Base-by-base conservation (phyloP, 2,113 vertebrate genomes). In the Epinephelus moara region DNA sequence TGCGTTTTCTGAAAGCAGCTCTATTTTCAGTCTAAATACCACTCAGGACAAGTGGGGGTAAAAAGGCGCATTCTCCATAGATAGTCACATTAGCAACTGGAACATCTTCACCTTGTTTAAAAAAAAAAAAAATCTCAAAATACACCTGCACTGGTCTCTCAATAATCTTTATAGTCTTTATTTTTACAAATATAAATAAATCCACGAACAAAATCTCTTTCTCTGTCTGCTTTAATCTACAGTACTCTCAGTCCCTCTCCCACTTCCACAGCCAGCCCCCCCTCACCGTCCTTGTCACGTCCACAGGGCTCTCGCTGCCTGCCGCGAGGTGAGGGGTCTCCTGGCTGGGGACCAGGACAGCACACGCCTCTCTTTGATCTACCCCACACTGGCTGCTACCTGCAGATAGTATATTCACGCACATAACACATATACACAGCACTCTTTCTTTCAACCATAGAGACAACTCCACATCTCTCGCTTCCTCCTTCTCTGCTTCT, bases 321-420 rank as follows among this genome's bases (percentile, higher is more conserved):
- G 81, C 70, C 63, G 60, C 2, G 47, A 80, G 91, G 92, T 93
- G 83, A 93, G 86, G 94, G 94, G 93, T 92, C 85, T 13, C 50
- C 81, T 91, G 89, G 89, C 93, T 87, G 77, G 80, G 84, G 91
- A 91, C 81, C 88, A 88, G 90, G 84, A 61, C 68, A 80, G 67
- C 86, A 75, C 85, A 82, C 81, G 55, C 78, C 73, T 86, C 64
- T 49, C 86, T 93, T 92, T 92, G 90, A 92, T 92, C 71, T 66
- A 4, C 61, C 47, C 50, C 19, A 33, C 67, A 15, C 77, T 75
- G 74, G 70, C 83, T 73, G 84, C 89, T 91, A 82, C 88, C 89
- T 92, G 77, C 82, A 85, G 78, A 90, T 83, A 89, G 68, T 30
- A 57, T 68, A 62, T 70, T 76, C 84, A 61, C 74, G 47, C 68